A percentile compares a stretch with the other conserved stretches of the same genome.
Conservation (phyloP, 2,113 vertebrate species). For the Furnarius figulus region DNA sequence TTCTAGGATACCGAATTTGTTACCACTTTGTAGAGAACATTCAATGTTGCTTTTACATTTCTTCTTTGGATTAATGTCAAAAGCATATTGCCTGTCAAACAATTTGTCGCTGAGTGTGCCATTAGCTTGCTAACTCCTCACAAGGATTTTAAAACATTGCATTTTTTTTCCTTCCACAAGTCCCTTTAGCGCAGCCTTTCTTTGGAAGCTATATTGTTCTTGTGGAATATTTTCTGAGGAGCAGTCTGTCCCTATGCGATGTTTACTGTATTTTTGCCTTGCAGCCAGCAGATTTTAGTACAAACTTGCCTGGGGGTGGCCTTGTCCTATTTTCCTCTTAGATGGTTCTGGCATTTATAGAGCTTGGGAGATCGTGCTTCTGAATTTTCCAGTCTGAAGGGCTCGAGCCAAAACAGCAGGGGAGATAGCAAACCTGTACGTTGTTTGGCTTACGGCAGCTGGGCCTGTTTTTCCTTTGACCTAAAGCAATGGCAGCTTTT, state of each 20-base stretch:
- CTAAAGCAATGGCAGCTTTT: constrained; percentile 61
- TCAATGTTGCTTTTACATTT: not conserved
- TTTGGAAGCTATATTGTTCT: constrained; percentile 47
- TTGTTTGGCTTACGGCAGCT: constrained; percentile 66
- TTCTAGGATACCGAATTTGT: not conserved
- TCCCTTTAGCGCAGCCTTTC: not conserved
- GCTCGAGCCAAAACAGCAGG: constrained; percentile 65
- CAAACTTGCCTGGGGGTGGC: constrained; percentile 65
- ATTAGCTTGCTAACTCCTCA: constrained; percentile 32
- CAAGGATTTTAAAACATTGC: constrained; percentile 36
- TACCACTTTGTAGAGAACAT: not conserved
- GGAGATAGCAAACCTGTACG: constrained; percentile 63
- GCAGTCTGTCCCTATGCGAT: constrained; percentile 59
- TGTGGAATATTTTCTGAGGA: constrained; percentile 56
- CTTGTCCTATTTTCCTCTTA: constrained; percentile 71
- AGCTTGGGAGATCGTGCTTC: constrained; percentile 65
- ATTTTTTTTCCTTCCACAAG: not conserved
- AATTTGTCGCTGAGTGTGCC: constrained; percentile 33
- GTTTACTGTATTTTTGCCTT: constrained; percentile 58
- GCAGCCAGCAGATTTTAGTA: constrained; percentile 68
- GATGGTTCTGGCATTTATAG: constrained; percentile 70
- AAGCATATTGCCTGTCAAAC: constrained; percentile 51
- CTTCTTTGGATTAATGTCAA: constrained; percentile 44
- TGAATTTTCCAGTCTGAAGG: constrained; percentile 69
- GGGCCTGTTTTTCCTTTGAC: constrained; percentile 71